Conservation (phyloP, 2,113 vertebrate species). For the Pterocles burchelli region DNA sequence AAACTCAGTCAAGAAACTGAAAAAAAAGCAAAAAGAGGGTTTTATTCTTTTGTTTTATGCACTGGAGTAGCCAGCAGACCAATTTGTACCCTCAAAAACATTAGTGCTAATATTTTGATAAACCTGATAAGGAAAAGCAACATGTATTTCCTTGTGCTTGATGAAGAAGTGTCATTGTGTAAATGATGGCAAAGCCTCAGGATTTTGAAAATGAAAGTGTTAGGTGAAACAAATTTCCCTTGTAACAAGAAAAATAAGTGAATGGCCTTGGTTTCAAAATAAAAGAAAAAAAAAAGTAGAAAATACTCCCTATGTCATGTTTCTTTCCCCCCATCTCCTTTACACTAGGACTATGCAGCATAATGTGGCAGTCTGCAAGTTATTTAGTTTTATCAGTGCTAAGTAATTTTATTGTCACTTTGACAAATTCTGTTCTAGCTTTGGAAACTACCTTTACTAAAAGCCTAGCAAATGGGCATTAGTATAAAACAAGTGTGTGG, state of each 20-base stretch:
- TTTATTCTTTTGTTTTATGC: background rate
- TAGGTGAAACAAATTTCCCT: background rate
- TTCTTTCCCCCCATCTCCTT: fast-evolving
- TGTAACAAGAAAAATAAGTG: background rate
- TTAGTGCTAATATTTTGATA: background rate
- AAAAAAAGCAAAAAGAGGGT: background rate
- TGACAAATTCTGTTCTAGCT: background rate
- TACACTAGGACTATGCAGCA: background rate
- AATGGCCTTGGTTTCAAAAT: background rate
- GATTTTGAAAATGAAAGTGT: background rate
- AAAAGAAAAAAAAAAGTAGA: background rate
- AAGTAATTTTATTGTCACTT: background rate
- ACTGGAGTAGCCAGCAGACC: background rate
- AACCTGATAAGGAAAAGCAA: background rate
- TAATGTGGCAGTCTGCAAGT: background rate
- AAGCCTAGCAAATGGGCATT: background rate
- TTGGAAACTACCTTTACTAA: background rate
- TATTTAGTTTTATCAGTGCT: background rate
- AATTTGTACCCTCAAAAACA: background rate
- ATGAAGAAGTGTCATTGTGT: background rate
- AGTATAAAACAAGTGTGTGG: background rate
- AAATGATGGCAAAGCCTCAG: background rate
- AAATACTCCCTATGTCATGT: background rate
- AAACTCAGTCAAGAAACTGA: background rate
- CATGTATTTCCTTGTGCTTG: background rate